Evolutionary conservation across 2,797 vertebrate species (phyloP).

Genomic region (Xenopus petersii): DNA sequence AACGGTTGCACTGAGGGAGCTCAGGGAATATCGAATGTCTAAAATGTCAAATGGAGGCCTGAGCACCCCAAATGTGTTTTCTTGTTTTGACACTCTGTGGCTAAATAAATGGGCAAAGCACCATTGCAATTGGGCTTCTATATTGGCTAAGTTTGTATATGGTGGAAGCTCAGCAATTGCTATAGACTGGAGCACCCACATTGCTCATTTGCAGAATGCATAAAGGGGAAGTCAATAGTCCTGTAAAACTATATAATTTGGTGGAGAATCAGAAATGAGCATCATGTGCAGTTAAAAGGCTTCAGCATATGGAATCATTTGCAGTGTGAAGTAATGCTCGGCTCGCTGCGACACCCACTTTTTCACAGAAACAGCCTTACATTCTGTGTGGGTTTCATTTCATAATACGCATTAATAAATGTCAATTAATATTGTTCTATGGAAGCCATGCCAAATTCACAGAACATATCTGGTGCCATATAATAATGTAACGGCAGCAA

Average conservation of each 20-base stretch:
- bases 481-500: too few species aligned
- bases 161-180: too few species aligned
- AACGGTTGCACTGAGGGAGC: too few species aligned
- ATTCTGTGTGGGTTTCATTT: slow-evolving; percentile 3
- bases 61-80: too few species aligned
- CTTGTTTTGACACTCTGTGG: too few species aligned
- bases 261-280: neutral
- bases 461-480: neutral
- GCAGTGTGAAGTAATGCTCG: neutral
- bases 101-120: too few species aligned
- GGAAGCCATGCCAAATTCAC: neutral
- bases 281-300: neutral
- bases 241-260: neutral
- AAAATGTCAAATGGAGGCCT: too few species aligned
- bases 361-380: neutral
- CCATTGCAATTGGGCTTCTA: too few species aligned
- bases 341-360: neutral
- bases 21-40: too few species aligned
- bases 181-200: too few species aligned
- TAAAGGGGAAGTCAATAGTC: neutral
- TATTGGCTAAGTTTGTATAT: too few species aligned
- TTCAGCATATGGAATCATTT: neutral
- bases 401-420: neutral
- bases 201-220: too few species aligned
- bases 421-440: neutral